Percentiles rank a stretch among this genome's conserved stretches.
These are phyloP conservation scores for Caenorhabditis sp. DNA, from an alignment of 2,888 invertebrate genomes.

Conservation along the genomic window DNA sequence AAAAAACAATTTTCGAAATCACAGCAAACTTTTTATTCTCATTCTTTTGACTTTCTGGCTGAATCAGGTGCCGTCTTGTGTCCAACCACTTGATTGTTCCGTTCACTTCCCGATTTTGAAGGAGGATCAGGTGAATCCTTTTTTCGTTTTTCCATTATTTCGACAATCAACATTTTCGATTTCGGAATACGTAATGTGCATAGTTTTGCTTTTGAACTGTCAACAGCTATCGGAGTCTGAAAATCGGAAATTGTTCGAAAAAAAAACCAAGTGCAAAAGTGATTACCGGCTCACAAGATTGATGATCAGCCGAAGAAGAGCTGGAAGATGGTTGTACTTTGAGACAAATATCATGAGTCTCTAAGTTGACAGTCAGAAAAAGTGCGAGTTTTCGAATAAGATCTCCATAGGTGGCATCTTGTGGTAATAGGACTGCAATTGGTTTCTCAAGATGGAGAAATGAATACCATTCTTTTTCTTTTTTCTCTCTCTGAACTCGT, in stretches of 20 bases:
- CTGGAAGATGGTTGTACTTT: slow-evolving; percentile 7
- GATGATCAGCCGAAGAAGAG: neutral
- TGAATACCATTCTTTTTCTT: neutral
- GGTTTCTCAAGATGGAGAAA: slow-evolving; percentile 1
- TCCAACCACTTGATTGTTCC: neutral
- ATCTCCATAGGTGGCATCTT: neutral
- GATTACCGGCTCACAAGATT: neutral
- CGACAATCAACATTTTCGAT: slow-evolving; percentile 7
- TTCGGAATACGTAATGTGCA: neutral
- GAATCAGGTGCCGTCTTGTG: too few species aligned
- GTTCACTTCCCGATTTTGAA: neutral
- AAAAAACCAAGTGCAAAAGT: neutral
- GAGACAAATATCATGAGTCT: neutral
- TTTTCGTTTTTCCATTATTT: neutral
- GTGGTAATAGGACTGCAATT: neutral
- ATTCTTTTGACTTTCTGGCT: too few species aligned
- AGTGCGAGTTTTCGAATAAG: neutral
- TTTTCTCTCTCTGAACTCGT: neutral
- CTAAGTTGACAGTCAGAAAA: neutral
- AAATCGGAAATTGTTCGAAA: neutral
- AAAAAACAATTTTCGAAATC: too few species aligned
- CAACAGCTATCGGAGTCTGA: neutral
- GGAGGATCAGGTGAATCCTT: neutral
- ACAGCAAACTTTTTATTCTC: too few species aligned
- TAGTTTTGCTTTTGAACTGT: neutral